phyloP scores from a whole-genome alignment of 2,888 invertebrate genomes.

The Adela reaumurella region DNA sequence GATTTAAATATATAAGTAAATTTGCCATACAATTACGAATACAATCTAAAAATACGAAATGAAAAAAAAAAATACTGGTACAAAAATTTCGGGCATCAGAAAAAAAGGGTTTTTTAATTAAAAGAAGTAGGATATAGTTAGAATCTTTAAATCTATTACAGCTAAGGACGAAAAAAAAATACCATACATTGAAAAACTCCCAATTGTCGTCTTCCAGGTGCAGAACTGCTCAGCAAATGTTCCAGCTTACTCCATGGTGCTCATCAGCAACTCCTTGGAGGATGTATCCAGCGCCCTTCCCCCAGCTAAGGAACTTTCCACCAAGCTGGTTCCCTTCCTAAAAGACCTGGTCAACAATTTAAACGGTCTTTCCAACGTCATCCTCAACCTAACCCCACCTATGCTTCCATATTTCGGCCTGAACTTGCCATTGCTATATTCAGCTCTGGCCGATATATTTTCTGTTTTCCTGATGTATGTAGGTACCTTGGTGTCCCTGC shows the following conservation, averaged over 20 bases:
- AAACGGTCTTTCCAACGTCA: conserved; percentile 42
- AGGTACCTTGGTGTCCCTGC: conserved; percentile 38
- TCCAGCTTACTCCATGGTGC: conserved; percentile 41
- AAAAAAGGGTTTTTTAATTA: no score
- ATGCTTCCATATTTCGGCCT: conserved; percentile 43
- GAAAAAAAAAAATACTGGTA: no score
- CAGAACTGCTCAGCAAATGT: conserved; percentile 35
- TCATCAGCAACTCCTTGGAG: conserved; percentile 38
- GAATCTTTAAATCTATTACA: no score
- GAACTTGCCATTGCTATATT: conserved; percentile 36
- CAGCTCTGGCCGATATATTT: conserved; percentile 40
- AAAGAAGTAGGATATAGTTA: no score
- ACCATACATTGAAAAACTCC: no score
- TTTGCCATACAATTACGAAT: no score
- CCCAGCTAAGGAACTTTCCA: conserved; percentile 37
- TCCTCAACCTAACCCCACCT: conserved; percentile 43
- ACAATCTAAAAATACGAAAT: no score
- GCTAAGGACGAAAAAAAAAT: no score
- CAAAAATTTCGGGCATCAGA: no score
- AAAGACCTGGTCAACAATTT: conserved; percentile 43
- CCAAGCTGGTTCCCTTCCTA: conserved; percentile 36
- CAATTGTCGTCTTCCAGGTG: conserved; percentile 25
- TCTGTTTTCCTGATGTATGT: conserved; percentile 43
- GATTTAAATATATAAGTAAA: no score
- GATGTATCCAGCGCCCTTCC: conserved; percentile 39